phyloP scores from a whole-genome alignment of 2,113 vertebrate species.

The Zosterops japonicus region DNA sequence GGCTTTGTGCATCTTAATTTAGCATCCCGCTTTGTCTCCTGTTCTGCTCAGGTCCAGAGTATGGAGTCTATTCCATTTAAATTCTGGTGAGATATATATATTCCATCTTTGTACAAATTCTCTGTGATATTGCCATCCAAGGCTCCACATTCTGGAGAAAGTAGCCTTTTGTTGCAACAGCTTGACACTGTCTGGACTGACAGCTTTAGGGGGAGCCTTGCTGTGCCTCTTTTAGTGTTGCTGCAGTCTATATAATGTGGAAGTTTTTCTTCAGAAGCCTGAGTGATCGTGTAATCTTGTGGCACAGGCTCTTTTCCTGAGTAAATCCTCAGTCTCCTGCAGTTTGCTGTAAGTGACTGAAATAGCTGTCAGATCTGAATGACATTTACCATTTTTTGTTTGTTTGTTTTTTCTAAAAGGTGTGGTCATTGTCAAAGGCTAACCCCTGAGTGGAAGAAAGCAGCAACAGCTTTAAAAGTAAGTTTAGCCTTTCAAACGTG shows the following conservation, averaged over 20 bases:
- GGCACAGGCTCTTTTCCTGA: neutral
- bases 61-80: neutral
- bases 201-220: neutral
- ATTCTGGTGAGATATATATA: neutral
- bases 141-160: neutral
- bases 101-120: neutral
- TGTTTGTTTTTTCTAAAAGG: slow-evolving; percentile 69
- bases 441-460: slow-evolving; percentile 94
- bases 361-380: neutral
- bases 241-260: neutral
- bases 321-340: neutral
- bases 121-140: neutral
- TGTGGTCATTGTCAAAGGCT: slow-evolving; percentile 93
- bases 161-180: neutral
- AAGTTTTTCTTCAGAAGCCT: neutral
- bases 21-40: neutral
- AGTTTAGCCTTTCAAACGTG: slow-evolving; percentile 14
- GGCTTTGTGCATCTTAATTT: neutral
- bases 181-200: neutral
- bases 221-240: neutral
- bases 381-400: neutral
- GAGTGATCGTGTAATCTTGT: neutral
- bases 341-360: neutral
- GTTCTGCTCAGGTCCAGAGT: neutral
- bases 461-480: slow-evolving; percentile 93